These are phyloP conservation scores for Ammodytes marinus DNA, from an alignment of 2,113 vertebrate species.

Conservation along the genomic window DNA sequence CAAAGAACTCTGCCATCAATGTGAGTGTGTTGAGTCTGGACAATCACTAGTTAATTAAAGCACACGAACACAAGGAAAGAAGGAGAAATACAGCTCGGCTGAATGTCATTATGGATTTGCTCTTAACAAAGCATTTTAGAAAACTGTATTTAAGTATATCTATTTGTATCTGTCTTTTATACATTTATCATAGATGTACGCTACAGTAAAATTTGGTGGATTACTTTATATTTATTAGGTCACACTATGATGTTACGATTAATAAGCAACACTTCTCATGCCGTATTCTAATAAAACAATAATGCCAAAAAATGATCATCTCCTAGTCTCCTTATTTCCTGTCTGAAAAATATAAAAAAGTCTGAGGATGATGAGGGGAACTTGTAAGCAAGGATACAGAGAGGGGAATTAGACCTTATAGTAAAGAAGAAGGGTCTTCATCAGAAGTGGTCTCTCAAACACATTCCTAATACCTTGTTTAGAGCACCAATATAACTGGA, in stretches of 20 bases:
- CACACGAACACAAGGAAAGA: constrained; percentile 58
- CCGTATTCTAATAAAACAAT: constrained; percentile 86
- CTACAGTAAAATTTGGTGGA: constrained; percentile 77
- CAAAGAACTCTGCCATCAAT: constrained; percentile 64
- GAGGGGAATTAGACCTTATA: constrained; percentile 9
- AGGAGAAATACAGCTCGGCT: constrained; percentile 54
- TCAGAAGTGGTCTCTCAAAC: constrained; percentile 54
- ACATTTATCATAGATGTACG: constrained; percentile 80
- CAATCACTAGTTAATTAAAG: constrained; percentile 77
- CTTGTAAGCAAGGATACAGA: constrained; percentile 16
- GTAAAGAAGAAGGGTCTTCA: background rate
- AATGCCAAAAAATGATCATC: constrained; percentile 43
- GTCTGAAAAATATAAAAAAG: constrained; percentile 25
- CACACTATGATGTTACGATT: constrained; percentile 74
- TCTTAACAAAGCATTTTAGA: constrained; percentile 69
- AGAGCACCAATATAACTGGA: constrained; percentile 52
- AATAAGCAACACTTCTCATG: constrained; percentile 77
- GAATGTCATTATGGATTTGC: constrained; percentile 77
- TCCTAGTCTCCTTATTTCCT: constrained; percentile 41
- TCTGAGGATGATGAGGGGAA: constrained; percentile 23
- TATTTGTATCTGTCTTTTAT: constrained; percentile 85
- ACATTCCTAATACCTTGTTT: constrained; percentile 28
- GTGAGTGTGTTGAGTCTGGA: constrained; percentile 74
- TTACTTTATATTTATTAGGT: constrained; percentile 81
- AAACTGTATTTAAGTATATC: constrained; percentile 72